Percentiles rank a stretch among this genome's conserved stretches.
phyloP scores from a whole-genome alignment of 2,113 vertebrate genomes.

The Siniperca chuatsi region DNA sequence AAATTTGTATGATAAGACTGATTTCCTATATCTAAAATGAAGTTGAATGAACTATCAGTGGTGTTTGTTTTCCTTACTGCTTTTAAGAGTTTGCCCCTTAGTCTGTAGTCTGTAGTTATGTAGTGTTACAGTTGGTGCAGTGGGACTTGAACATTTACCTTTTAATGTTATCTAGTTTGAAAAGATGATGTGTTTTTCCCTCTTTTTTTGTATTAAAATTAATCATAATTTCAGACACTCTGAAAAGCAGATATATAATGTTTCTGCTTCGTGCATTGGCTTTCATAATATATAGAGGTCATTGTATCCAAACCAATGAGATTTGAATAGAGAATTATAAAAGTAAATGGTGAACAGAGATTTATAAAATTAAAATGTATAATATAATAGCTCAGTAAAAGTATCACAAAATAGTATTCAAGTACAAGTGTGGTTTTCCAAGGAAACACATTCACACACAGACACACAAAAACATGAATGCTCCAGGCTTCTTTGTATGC shows the following conservation, averaged over 20 bases:
- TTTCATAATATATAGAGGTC: no score
- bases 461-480: constrained; percentile 26
- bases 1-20: no score
- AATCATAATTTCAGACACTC: neutral
- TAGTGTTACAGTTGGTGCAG: neutral
- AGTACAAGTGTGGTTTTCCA: neutral
- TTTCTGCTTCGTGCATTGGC: neutral
- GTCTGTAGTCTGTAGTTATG: neutral
- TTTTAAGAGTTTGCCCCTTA: neutral
- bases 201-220: neutral
- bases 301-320: neutral
- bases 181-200: neutral
- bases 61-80: neutral
- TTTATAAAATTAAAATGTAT: neutral
- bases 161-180: neutral
- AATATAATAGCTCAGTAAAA: no score
- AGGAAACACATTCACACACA: constrained; percentile 6
- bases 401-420: neutral
- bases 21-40: no score
- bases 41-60: no score
- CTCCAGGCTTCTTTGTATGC: constrained; percentile 49
- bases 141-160: neutral
- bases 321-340: neutral
- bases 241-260: neutral
- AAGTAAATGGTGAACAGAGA: neutral